A percentile compares a stretch with the other conserved stretches of the same genome.
Conservation (phyloP, 2,888 invertebrate genomes). For the Noctua janthina region DNA sequence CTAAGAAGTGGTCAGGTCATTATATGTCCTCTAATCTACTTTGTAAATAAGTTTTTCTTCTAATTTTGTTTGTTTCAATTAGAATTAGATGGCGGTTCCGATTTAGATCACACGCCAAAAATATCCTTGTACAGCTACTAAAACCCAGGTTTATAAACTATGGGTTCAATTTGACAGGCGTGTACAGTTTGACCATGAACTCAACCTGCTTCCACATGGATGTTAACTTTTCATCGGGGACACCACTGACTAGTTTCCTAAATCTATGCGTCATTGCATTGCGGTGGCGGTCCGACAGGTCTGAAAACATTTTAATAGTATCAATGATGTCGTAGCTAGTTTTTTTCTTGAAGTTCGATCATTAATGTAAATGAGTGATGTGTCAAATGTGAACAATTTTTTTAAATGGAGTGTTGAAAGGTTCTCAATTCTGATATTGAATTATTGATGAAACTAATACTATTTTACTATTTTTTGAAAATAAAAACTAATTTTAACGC, state of each 20-base stretch:
- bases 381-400: not conserved
- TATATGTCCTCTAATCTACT: not conserved
- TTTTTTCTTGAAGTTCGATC: not conserved
- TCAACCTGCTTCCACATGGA: constrained; percentile 62
- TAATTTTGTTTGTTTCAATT: not conserved
- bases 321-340: constrained; percentile 31
- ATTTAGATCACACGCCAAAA: not conserved
- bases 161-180: constrained; percentile 50
- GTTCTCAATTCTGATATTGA: not conserved
- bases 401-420: not conserved
- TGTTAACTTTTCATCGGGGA: constrained; percentile 55
- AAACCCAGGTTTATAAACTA: constrained; percentile 1
- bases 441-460: not conserved
- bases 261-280: constrained; percentile 47
- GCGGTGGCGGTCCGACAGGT: constrained; percentile 40
- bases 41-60: not conserved
- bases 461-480: not conserved
- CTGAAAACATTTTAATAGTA: constrained; percentile 55
- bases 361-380: constrained; percentile 1
- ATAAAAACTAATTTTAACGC: not conserved
- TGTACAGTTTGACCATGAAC: constrained; percentile 55
- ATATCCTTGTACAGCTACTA: not conserved
- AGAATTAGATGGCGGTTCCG: not conserved
- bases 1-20: not conserved
- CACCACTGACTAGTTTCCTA: constrained; percentile 45